Conservation (phyloP, 2,888 invertebrate genomes). For the Hirtodrosophila cameraria region DNA sequence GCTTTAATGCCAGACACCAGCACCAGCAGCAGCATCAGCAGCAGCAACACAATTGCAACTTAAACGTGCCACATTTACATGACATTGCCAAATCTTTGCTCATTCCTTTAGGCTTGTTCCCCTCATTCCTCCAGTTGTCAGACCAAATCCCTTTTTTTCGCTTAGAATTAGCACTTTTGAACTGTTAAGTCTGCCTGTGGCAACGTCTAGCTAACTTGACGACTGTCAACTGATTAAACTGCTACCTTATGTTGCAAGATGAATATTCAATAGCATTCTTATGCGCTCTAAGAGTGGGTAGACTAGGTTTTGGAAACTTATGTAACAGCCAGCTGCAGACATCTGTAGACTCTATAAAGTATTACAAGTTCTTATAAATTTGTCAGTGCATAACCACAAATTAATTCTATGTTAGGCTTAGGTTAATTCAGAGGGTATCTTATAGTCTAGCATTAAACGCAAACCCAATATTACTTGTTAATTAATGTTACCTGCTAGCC, state of each 20-base stretch:
- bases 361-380: no score
- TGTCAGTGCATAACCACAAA: no score
- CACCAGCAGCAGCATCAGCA: neutral
- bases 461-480: neutral
- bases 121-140: neutral
- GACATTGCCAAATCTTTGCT: neutral
- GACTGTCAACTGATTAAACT: neutral
- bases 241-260: neutral
- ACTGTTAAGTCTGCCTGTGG: slow-evolving; percentile 23
- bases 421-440: no score
- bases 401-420: no score
- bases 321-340: no score
- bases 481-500: slow-evolving; percentile 1
- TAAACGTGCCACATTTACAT: neutral
- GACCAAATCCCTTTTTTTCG: slow-evolving; percentile 46
- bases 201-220: neutral
- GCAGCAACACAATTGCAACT: neutral
- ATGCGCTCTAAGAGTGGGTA: no score
- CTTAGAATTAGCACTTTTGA: slow-evolving; percentile 45
- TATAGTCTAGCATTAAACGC: no score
- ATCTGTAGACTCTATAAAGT: no score
- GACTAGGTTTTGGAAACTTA: no score
- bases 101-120: neutral
- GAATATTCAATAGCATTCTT: no score
- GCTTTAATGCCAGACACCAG: neutral